Base-by-base conservation (phyloP, 2,113 vertebrate genomes). In the Phylloscopus trochiloides region DNA sequence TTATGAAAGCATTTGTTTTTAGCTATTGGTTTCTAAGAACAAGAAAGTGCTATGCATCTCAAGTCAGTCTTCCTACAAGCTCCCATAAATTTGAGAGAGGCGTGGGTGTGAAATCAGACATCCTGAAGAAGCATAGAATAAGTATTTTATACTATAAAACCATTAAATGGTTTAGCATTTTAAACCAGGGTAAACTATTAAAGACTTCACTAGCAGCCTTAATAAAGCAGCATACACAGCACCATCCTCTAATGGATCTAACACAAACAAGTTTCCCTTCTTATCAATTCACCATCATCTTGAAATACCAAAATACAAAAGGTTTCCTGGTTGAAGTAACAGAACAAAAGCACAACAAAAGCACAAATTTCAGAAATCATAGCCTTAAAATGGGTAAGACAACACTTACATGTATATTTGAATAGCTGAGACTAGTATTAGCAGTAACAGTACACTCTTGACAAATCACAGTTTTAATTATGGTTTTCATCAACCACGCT, bases 391-490 rank as follows among this genome's bases (percentile, higher is more conserved):
- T 79, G 12, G 22, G 34, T 61, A 61, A 73, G 54, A n/a, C 19
- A 63, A 34, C 28, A 68, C 12, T 50, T 48, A 34, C 1, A 47
- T 5, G 4, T 32, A 38, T 62, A 51, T 86, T 48, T 76, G 14
- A 80, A 55, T 21, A 61, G 31, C 34, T 80, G 58, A 91, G 42
- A 88, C 19, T 65, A 59, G 29, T 38, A 73, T 15, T 54, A 92
- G 38, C 63, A 94, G 62, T 18, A 92, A 57, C 63, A 88, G 78
- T 78, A 47, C 42, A 83, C 45, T 86, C 91, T 73, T 96, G 97
- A 97, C 92, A 98, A 98, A 97, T 97, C 93, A 96, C 90, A 95
- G 95, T 97, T 97, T 94, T 95, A 97, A 48, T 85, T 68, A 88
- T 70, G 86, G 82, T 96, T 98, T 96, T 96, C 90, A 97, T 97